Evolutionary conservation across 2,797 vertebrate species (phyloP).

Genomic region (Neosilurus mollespiculum): DNA sequence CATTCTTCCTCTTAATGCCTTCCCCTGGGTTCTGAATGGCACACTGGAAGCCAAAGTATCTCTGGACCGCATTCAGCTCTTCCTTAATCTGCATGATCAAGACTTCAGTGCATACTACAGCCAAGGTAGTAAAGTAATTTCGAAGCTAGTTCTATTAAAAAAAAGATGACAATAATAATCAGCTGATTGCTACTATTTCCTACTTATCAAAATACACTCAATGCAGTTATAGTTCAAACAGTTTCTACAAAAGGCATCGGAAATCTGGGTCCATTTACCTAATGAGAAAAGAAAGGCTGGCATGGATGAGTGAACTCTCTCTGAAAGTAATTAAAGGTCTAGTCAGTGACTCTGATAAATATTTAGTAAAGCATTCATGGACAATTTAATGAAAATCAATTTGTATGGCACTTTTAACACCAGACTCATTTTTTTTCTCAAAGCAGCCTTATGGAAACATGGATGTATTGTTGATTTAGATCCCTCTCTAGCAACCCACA

Average conservation of each 20-base stretch:
- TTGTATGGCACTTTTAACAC: background rate
- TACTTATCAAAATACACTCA: background rate
- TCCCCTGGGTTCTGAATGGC: conserved; percentile 93
- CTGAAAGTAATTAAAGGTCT: background rate
- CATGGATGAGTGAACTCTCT: background rate
- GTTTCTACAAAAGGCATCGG: background rate
- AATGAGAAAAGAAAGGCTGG: background rate
- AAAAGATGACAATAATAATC: background rate
- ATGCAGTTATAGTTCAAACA: background rate
- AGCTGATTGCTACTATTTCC: background rate
- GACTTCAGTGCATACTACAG: conserved; percentile 83
- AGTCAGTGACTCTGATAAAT: background rate
- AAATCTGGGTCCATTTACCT: background rate
- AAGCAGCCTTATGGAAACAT: background rate
- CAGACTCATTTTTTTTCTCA: background rate
- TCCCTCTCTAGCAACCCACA: background rate
- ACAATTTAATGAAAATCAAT: background rate
- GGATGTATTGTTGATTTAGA: background rate
- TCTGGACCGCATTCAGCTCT: conserved; percentile 86
- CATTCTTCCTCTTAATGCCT: conserved; percentile 89
- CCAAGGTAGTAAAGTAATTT: conserved; percentile 67
- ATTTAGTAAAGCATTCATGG: background rate
- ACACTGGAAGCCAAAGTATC: conserved; percentile 94
- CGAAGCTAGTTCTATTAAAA: no score
- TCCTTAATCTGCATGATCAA: conserved; percentile 83